Evolutionary conservation across 37 sponge, comb jelly and placozoan species (phyloP).

Genomic region (Aphrocallistes beatrix): DNA sequence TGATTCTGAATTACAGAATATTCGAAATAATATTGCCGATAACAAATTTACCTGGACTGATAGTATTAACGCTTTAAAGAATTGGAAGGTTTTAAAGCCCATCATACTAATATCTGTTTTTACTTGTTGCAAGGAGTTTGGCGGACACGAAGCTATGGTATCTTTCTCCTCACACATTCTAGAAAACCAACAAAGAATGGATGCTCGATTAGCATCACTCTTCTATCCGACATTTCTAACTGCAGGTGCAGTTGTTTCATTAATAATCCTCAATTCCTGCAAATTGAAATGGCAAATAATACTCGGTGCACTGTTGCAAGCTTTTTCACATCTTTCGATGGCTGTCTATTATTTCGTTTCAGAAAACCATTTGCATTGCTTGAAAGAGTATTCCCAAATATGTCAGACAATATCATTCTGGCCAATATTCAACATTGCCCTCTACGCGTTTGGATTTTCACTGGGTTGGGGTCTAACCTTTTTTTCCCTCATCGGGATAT

Average conservation of each 20-base stretch:
- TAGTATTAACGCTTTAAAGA: background rate
- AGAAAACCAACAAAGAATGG: background rate
- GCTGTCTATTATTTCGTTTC: background rate
- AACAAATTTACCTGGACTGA: background rate
- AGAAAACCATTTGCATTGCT: background rate
- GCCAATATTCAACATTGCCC: slow-evolving; percentile 1
- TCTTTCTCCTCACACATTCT: slow-evolving; percentile 4
- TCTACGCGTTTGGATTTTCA: background rate
- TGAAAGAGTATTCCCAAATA: background rate
- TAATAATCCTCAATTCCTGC: background rate
- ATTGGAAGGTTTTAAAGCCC: background rate
- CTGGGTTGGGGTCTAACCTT: background rate
- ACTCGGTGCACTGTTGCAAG: background rate
- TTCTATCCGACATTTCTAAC: slow-evolving; percentile 9
- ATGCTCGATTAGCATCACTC: slow-evolving; percentile 6
- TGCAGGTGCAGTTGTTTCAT: background rate
- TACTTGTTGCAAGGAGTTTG: background rate
- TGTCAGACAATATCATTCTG: background rate
- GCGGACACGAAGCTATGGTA: slow-evolving; percentile 13
- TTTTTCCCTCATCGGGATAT: background rate
- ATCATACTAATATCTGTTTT: background rate
- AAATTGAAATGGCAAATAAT: background rate
- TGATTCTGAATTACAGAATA: background rate
- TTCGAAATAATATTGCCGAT: background rate
- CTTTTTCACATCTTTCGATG: background rate